Percentiles rank a stretch among this genome's conserved stretches.
phyloP scores from a whole-genome alignment of 2,888 invertebrate genomes.

The Thera obeliscata region DNA sequence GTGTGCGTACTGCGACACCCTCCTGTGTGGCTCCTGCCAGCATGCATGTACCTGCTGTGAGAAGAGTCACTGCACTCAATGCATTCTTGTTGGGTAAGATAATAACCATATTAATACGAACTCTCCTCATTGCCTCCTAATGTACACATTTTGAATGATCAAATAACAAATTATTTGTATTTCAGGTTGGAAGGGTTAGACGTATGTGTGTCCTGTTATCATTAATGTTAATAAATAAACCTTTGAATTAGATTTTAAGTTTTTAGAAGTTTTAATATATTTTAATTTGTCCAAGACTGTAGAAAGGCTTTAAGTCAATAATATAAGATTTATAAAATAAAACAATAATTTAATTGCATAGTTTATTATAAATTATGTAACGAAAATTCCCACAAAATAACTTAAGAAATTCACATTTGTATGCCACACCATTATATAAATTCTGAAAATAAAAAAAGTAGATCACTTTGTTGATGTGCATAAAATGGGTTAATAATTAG shows the following conservation, averaged over 20 bases:
- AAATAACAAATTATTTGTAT: constrained; percentile 7
- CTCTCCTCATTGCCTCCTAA: no score
- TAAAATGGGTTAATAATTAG: neutral
- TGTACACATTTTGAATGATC: no score
- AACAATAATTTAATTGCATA: constrained; percentile 28
- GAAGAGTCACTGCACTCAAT: constrained; percentile 56
- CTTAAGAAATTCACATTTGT: constrained; percentile 31
- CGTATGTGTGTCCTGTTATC: constrained; percentile 74
- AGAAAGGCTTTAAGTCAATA: constrained; percentile 46
- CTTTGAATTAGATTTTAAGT: neutral
- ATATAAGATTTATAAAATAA: constrained; percentile 42
- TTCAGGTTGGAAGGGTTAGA: constrained; percentile 68
- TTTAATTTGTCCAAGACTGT: constrained; percentile 27
- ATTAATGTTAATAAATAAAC: constrained; percentile 39
- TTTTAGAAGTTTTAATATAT: constrained; percentile 5
- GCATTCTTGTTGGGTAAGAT: constrained; percentile 62
- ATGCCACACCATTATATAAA: constrained; percentile 9
- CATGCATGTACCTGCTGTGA: constrained; percentile 58
- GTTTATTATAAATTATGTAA: constrained; percentile 54
- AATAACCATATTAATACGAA: no score
- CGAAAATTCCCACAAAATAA: constrained; percentile 44
- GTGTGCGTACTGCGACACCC: constrained; percentile 69
- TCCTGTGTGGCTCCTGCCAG: constrained; percentile 59
- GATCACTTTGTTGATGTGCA: constrained; percentile 8
- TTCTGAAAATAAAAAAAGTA: constrained; percentile 4